Base-by-base conservation (phyloP, 2,113 vertebrate species). In the Megaptera novaeangliae region DNA sequence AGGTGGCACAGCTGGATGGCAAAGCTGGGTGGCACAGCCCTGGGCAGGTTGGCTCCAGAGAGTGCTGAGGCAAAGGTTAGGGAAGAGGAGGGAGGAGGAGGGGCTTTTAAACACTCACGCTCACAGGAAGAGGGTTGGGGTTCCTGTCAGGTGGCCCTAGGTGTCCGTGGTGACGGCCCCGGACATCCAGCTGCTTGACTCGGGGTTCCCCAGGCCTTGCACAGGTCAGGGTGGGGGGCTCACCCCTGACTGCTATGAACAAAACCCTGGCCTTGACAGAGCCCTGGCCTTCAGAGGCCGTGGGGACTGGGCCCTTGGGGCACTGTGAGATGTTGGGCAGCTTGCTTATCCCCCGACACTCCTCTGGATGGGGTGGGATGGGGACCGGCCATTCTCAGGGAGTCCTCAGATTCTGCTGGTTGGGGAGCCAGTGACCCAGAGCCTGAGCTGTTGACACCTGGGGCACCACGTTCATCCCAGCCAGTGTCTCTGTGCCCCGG, bases 271-370 rank as follows among this genome's bases (percentile, higher is more conserved):
- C 69, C 49, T 41, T 36, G 66, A 5, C 13, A 36, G 31, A 41
- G 55, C 52, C 21, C 8, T 0, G 0, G 44, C 75, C 57, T n/a
- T 21, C n/a, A 8, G 91, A 39, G 77, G 52, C n/a, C 2, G 6
- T 17, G 52, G 46, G 64, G 27, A 23, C 61, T n/a, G 49, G 3
- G 44, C 10, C 34, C 21, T 20, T 8, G 23, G 20, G 4, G 49
- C 72, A 66, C 17, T 39, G 91, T 71, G 10, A 61, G 72, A 25
- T 1, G 0, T 29, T 10, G 64, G 71, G 20, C 31, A 31, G 8
- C 23, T 11, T 2, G 5, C 49, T 46, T 3, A 10, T 8, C 36
- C 23, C 27, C 17, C 9, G 0, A 12, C n/a, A 12, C 27, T 11
- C 17, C 13, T 13, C 2, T 17, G 36, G 44, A 3, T 64, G 21